phyloP scores from a whole-genome alignment of 1,140 invertebrate species.

The Orchesella cincta region DNA sequence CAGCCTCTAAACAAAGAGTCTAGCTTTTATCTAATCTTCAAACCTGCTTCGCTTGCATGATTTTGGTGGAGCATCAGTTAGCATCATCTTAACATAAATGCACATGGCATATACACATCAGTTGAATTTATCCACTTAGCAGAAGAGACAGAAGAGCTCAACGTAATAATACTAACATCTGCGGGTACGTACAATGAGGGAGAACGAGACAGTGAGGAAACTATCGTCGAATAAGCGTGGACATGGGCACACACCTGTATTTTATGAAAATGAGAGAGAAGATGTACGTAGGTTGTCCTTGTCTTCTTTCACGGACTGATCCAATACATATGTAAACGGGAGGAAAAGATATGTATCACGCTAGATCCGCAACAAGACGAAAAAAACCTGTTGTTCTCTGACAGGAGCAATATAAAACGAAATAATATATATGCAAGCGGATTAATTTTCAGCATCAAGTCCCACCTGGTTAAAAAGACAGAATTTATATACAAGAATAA shows the following conservation, averaged over 20 bases:
- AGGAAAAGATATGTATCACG: not conserved
- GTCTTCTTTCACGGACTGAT: not conserved
- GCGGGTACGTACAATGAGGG: not conserved
- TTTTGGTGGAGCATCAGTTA: too few relatives aligned
- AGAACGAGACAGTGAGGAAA: not conserved
- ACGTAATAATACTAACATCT: conserved; percentile 6
- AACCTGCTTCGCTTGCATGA: too few relatives aligned
- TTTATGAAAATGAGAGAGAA: not conserved
- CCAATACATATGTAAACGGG: conserved; percentile 21
- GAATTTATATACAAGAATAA: not conserved
- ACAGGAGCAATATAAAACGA: conserved; percentile 10
- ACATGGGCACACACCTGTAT: conserved; percentile 17
- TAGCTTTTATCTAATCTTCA: too few relatives aligned
- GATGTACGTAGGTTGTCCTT: not conserved
- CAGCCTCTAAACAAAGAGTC: too few relatives aligned
- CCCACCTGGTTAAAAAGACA: not conserved
- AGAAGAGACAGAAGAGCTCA: not conserved
- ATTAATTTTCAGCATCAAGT: conserved; percentile 9
- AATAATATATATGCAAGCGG: conserved; percentile 23
- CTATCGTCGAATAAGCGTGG: not conserved
- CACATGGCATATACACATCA: not conserved
- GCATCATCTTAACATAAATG: too few relatives aligned
- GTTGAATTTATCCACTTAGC: not conserved
- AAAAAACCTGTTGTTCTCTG: conserved; percentile 26
- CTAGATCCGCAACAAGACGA: not conserved